Conservation (phyloP, 2,797 vertebrate species). For the Poeciliopsis paucimaculata region DNA sequence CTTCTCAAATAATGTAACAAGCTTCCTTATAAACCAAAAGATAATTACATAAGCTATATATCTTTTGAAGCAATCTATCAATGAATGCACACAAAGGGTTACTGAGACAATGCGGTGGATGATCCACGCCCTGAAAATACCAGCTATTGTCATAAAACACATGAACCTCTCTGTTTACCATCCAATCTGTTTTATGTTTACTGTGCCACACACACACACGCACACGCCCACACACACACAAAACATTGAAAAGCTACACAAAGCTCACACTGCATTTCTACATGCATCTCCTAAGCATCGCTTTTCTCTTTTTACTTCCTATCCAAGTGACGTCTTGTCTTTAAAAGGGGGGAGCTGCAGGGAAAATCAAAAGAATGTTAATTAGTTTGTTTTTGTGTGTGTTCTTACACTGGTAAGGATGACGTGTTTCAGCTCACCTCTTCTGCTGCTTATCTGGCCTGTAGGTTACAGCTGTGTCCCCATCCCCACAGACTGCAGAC, state of each 20-base stretch:
- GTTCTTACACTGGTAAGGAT: not conserved
- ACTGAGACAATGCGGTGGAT: not conserved
- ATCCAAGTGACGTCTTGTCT: not conserved
- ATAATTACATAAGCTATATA: not conserved
- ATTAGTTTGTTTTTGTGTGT: not conserved
- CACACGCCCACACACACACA: too few species aligned
- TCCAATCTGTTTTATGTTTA: not conserved
- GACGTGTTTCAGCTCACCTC: conserved; percentile 2
- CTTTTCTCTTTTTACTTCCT: not conserved
- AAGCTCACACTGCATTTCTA: not conserved
- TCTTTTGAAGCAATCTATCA: not conserved
- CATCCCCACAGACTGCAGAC: not conserved
- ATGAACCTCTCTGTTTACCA: not conserved
- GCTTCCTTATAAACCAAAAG: not conserved
- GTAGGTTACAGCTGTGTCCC: not conserved
- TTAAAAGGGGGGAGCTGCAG: not conserved
- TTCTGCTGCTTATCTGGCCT: not conserved
- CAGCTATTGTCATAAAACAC: not conserved
- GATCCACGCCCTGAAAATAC: not conserved
- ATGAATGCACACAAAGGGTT: not conserved
- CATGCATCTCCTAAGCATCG: not conserved
- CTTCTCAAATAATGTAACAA: not conserved
- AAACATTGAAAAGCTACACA: not conserved
- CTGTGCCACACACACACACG: not conserved
- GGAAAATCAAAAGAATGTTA: not conserved